These are phyloP conservation scores for Sialis fuliginosa DNA, from an alignment of 2,888 invertebrate genomes.

Conservation along the genomic window DNA sequence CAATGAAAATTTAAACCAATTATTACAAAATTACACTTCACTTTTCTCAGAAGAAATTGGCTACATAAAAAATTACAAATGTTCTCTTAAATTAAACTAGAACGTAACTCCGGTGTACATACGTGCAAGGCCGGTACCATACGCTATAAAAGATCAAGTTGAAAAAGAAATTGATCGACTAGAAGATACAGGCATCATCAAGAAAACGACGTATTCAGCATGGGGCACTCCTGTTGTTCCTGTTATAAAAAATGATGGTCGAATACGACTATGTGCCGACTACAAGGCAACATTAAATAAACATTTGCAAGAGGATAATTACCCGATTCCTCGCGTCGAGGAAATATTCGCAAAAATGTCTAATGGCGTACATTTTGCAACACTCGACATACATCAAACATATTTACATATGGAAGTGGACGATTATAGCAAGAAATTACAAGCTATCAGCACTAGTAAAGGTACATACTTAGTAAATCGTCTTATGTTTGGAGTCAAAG, in stretches of 20 bases:
- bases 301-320: constrained; percentile 9
- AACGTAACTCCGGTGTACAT: constrained; percentile 1
- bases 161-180: constrained; percentile 7
- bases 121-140: constrained; percentile 6
- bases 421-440: constrained; percentile 4
- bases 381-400: constrained; percentile 8
- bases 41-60: constrained; percentile 1
- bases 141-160: constrained; percentile 6
- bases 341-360: no score
- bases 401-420: constrained; percentile 7
- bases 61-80: constrained; percentile 1
- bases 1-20: no score
- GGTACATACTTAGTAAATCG: no score
- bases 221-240: constrained; percentile 15
- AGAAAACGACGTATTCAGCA: constrained; percentile 7
- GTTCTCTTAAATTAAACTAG: neutral
- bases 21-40: no score
- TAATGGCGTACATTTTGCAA: neutral
- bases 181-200: constrained; percentile 7
- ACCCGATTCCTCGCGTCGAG: no score
- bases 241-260: constrained; percentile 11
- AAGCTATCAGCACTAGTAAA: constrained; percentile 13
- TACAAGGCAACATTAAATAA: constrained; percentile 14
- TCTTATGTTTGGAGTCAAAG: constrained; percentile 16
- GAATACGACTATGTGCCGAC: constrained; percentile 13